Percentiles rank a stretch among this genome's conserved stretches.
Conservation (phyloP, 2,797 vertebrate genomes). For the Distichodus sexfasciatus region DNA sequence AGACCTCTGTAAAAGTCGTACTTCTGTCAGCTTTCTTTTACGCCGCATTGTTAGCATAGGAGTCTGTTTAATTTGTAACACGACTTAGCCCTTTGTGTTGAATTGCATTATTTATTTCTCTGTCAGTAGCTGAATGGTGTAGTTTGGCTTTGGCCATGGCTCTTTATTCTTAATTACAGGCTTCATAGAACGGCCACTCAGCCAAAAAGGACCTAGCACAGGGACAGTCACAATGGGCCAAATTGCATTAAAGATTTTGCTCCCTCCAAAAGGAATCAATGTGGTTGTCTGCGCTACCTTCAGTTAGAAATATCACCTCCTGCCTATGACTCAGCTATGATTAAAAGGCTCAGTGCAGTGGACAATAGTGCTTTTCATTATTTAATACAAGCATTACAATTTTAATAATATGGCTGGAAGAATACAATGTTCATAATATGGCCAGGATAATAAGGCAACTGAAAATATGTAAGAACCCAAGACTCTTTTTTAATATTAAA, state of each 20-base stretch:
- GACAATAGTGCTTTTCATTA: neutral
- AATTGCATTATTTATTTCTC: constrained; percentile 37
- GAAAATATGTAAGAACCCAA: too few relatives aligned
- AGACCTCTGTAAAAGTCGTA: neutral
- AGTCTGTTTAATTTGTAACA: constrained; percentile 33
- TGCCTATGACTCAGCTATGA: neutral
- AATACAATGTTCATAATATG: neutral
- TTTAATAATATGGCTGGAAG: neutral
- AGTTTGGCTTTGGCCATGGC: constrained; percentile 18
- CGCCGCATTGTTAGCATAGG: constrained; percentile 4
- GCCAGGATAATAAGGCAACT: neutral
- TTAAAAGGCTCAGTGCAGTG: constrained; percentile 3
- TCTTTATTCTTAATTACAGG: constrained; percentile 45
- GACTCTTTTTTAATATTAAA: too few relatives aligned
- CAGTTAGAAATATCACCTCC: constrained; percentile 14
- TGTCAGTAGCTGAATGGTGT: constrained; percentile 23
- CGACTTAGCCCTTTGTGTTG: constrained; percentile 25
- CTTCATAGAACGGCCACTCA: constrained; percentile 38
- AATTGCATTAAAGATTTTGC: constrained; percentile 34
- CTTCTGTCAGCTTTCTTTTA: constrained; percentile 13
- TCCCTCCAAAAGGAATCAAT: constrained; percentile 36
- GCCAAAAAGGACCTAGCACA: constrained; percentile 24
- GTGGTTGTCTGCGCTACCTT: constrained; percentile 8
- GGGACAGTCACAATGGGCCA: constrained; percentile 24
- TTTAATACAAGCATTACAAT: constrained; percentile 3